Base-by-base conservation (phyloP, 2,113 vertebrate species). In the Collichthys lucidus region DNA sequence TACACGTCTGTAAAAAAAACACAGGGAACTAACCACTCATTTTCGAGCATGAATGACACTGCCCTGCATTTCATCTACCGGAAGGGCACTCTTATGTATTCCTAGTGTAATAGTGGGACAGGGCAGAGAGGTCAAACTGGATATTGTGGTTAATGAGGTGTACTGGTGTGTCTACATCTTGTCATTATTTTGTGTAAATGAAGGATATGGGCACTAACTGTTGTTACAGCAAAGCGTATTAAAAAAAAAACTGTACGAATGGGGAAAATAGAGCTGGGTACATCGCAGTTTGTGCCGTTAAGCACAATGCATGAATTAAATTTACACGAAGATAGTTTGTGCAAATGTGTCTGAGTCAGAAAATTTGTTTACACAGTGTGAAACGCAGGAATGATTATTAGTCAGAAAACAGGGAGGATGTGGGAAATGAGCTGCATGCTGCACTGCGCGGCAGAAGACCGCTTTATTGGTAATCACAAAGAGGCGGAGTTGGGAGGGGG, bases 401-500 rank as follows among this genome's bases (percentile, higher is more conserved):
- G 63, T 65, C 70, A n/a, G 26, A 65, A 84, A 49, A 19, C 17
- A 55, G 29, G 26, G 35, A 72, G n/a, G 22, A 40, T 63, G 62
- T 22, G 49, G 20, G 31, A 66, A 80, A 66, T 20, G 24, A 79
- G 63, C 55, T 72, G 47, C 20, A 52, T 29, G 64, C 40, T 63
- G 63, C 74, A 88, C 64, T 63, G 67, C 79, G 74, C 42, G 3
- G 20, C 12, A 40, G 12, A 71, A 15, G 49, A 73, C 70, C 53
- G 61, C 49, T 82, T 74, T 83, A 80, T 74, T 63, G 74, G 80
- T 29, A 61, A 59, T 59, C 77, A 84, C 24, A 63, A 65, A 80
- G 74, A 83, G 89, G 87, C 0, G 67, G 81, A 79, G 59, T 15
- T 35, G 65, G 82, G 70, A 67, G 77, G 73, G 77, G 71, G 29